Evolutionary conservation across 2,797 vertebrate species (phyloP), one percentile per base, ranked within the genome.

Genomic region (Cynodonichthys magdalenae): DNA sequence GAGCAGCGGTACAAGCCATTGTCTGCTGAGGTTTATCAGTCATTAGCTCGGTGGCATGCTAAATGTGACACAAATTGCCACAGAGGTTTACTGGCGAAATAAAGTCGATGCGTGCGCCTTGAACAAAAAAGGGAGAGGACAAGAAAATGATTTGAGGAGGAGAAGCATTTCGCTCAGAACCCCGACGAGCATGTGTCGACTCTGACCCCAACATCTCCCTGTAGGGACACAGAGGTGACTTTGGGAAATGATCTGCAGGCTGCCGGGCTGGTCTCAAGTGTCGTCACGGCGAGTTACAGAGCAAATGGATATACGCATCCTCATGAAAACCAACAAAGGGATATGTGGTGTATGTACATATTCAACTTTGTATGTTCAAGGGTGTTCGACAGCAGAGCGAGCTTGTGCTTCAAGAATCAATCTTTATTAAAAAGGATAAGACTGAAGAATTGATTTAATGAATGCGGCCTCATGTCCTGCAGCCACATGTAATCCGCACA

Each of bases 371-470:
- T 93, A 92, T 92, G 90, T 92, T 92, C 92, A 93, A 91, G 92
- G 89, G 89, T 90, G 85, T 90, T 85, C 89, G 73, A 68, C 72
- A 51, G 72, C 63, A 0, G 60, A 75, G 81, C 63, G 83, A 81
- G 86, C 77, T 70, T 51, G 79, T 74, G 83, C 86, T 87, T 86
- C 80, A 86, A 91, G 91, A 93, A 93, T 92, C 93, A 88, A 91
- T 93, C 92, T 93, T 92, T 93, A 92, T 92, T 92, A 93, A 91
- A 92, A 91, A 86, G 91, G 87, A 90, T 88, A 88, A 90, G 86
- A 90, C 82, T 87, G 88, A 91, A 91, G 91, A 94, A 93, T 93
- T 92, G 91, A 93, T 93, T 92, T 94, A 94, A 95, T 95, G 93
- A 94, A 94, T 95, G 94, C 93, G 81, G 81, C 89, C 91, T 92